phyloP scores from a whole-genome alignment of 2,888 invertebrate genomes.

The Andrena chrysosceles region DNA sequence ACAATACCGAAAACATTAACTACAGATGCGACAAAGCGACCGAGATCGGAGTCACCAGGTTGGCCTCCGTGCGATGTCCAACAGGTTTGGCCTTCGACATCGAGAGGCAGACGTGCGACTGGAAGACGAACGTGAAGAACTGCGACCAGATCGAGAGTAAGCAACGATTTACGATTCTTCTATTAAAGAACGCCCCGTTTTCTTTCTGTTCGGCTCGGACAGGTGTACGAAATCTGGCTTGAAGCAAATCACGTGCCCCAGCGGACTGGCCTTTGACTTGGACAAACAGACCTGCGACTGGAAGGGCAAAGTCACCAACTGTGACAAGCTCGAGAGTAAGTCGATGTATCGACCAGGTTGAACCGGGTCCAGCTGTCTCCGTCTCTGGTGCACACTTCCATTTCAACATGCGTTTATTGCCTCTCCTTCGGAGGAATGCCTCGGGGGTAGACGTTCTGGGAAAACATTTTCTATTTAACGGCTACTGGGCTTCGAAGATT shows the following conservation, averaged over 20 bases:
- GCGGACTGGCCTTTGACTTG: slow-evolving; percentile 98
- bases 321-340: slow-evolving; percentile 99
- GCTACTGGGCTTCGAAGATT: too few relatives aligned
- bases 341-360: slow-evolving; percentile 84
- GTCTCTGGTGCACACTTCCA: slow-evolving; percentile 12
- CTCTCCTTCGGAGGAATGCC: too few relatives aligned
- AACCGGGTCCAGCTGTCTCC: slow-evolving; percentile 54
- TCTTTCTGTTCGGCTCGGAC: slow-evolving; percentile 86
- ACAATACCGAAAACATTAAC: slow-evolving; percentile 23
- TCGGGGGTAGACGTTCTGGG: too few relatives aligned
- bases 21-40: slow-evolving; percentile 95
- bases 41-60: slow-evolving; percentile 94
- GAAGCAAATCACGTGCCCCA: slow-evolving; percentile 98
- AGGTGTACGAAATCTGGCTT: slow-evolving; percentile 98
- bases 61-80: slow-evolving; percentile 96
- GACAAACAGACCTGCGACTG: slow-evolving; percentile 99
- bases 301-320: slow-evolving; percentile 99
- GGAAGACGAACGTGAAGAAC: slow-evolving; percentile 98
- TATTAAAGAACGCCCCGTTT: slow-evolving; percentile 84
- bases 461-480: too few relatives aligned
- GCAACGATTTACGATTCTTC: slow-evolving; percentile 78
- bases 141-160: slow-evolving; percentile 97
- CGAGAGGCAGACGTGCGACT: slow-evolving; percentile 97
- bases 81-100: slow-evolving; percentile 97
- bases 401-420: neutral